phyloP scores from a whole-genome alignment of 2,113 vertebrate genomes.

The Stigmatopora nigra region DNA sequence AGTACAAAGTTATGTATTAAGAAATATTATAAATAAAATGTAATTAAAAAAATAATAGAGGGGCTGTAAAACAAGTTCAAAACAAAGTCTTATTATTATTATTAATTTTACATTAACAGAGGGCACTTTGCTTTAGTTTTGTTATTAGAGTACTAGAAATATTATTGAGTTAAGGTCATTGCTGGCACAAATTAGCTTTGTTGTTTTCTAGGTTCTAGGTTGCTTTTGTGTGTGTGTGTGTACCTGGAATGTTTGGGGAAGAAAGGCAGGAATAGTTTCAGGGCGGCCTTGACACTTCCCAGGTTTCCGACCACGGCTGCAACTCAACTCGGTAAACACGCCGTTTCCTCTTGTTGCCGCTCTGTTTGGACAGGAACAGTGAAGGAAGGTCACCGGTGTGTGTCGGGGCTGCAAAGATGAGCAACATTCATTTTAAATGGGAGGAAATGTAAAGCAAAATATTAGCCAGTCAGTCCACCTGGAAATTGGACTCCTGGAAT shows the following conservation, averaged over 20 bases:
- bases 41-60: too few species aligned
- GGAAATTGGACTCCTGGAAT: too few species aligned
- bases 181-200: neutral
- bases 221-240: constrained; percentile 31
- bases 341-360: constrained; percentile 52
- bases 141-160: neutral
- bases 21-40: too few species aligned
- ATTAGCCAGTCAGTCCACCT: too few species aligned
- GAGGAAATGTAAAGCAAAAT: constrained; percentile 30
- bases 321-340: constrained; percentile 56
- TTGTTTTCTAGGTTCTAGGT: constrained; percentile 12
- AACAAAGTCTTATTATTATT: too few species aligned
- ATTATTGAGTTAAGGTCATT: neutral
- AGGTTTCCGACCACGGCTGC: constrained; percentile 39
- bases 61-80: too few species aligned
- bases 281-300: constrained; percentile 63
- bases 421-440: constrained; percentile 26
- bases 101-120: neutral
- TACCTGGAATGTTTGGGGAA: constrained; percentile 54
- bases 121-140: neutral
- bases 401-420: constrained; percentile 26
- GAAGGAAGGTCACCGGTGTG: constrained; percentile 54
- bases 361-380: constrained; percentile 64
- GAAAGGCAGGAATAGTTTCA: constrained; percentile 56
- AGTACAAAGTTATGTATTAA: too few species aligned